Evolutionary conservation across 2,797 vertebrate genomes (phyloP).

Genomic region (Anomalospiza imberbis): DNA sequence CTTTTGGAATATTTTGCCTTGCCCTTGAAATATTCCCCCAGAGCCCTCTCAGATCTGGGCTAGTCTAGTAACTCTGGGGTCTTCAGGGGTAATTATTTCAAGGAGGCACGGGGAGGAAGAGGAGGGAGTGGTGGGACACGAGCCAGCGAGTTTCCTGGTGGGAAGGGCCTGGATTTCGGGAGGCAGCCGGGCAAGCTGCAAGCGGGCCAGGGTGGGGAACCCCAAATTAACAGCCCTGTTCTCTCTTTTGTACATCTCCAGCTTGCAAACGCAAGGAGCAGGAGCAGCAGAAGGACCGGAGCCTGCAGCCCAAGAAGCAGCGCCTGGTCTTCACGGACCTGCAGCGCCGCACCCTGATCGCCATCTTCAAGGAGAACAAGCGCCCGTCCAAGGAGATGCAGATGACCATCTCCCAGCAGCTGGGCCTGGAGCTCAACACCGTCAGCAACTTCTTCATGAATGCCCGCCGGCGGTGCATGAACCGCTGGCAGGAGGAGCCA

Average conservation of each 20-base stretch:
- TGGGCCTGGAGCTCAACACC: constrained; percentile 95
- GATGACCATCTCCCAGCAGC: constrained; percentile 97
- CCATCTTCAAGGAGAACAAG: constrained; percentile 99
- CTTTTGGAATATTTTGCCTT: too few species aligned
- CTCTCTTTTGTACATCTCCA: constrained; percentile 54
- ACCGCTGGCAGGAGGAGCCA: constrained; percentile 95
- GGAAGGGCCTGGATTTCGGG: neutral
- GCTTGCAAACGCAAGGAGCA: constrained; percentile 99
- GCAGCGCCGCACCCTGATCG: constrained; percentile 95
- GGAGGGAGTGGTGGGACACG: neutral
- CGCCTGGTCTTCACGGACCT: constrained; percentile 98
- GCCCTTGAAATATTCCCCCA: too few species aligned
- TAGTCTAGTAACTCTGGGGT: too few species aligned
- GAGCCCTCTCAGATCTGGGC: too few species aligned
- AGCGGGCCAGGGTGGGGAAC: neutral
- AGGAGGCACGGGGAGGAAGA: neutral
- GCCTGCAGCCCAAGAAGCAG: constrained; percentile 94
- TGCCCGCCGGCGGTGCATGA: constrained; percentile 92
- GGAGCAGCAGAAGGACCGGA: constrained; percentile 96
- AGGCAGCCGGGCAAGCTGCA: neutral
- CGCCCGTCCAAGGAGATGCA: constrained; percentile 98
- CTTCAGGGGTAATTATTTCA: too few species aligned
- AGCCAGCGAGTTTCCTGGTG: neutral
- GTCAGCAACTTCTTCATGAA: constrained; percentile 99
- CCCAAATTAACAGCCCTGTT: neutral